Percentiles rank a stretch among this genome's conserved stretches.
phyloP scores from a whole-genome alignment of 2,888 invertebrate genomes.

The Coenonympha glycerion region DNA sequence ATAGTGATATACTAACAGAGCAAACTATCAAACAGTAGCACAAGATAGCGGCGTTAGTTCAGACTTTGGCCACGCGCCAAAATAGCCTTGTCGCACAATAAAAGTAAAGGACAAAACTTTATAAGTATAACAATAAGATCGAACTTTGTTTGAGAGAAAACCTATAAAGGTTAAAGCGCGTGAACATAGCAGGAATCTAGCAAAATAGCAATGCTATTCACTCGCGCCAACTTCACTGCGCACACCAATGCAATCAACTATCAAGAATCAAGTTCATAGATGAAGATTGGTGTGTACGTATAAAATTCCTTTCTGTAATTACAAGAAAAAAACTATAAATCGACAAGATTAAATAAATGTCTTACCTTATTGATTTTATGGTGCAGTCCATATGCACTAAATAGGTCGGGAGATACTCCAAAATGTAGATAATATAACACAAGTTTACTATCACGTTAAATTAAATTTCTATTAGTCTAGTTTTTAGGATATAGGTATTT shows the following conservation, averaged over 20 bases:
- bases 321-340: conserved; percentile 9
- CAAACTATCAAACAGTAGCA: no score
- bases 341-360: conserved; percentile 28
- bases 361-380: conserved; percentile 52
- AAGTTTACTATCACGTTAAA: conserved; percentile 51
- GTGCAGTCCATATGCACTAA: conserved; percentile 57
- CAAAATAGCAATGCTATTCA: conserved; percentile 60
- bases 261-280: conserved; percentile 76
- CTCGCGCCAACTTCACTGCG: conserved; percentile 48
- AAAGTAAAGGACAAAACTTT: no score
- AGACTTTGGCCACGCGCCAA: no score
- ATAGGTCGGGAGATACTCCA: conserved; percentile 19
- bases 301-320: conserved; percentile 34
- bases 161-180: conserved; percentile 48
- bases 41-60: no score
- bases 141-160: conserved; percentile 39
- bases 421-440: conserved; percentile 28
- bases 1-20: no score
- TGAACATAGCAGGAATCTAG: conserved; percentile 44
- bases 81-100: no score
- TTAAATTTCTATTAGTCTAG: conserved; percentile 40
- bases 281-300: conserved; percentile 64
- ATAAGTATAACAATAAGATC: conserved; percentile 31
- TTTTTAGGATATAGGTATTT: conserved; percentile 41
- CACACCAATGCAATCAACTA: conserved; percentile 59